phyloP scores from a whole-genome alignment of 2,113 vertebrate species.

The Caranx melampygus region DNA sequence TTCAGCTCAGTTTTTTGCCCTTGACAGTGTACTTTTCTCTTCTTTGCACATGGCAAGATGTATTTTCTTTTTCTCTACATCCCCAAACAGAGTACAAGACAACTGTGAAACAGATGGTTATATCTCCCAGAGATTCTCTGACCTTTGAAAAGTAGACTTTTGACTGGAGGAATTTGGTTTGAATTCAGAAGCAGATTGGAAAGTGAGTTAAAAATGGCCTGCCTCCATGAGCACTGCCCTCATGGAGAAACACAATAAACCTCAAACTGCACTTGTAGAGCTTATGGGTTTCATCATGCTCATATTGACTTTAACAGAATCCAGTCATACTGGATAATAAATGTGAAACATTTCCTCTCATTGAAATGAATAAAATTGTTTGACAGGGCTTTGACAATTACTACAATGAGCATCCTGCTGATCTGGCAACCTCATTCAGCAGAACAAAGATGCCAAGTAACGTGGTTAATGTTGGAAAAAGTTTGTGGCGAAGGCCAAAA shows the following conservation, averaged over 20 bases:
- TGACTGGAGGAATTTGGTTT: slow-evolving; percentile 53
- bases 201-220: slow-evolving; percentile 17
- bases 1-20: slow-evolving; percentile 20
- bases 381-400: not conserved
- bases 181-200: slow-evolving; percentile 46
- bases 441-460: slow-evolving; percentile 7
- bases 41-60: slow-evolving; percentile 42
- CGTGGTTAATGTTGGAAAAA: slow-evolving; percentile 6
- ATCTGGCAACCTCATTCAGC: not conserved
- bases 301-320: not conserved
- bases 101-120: slow-evolving; percentile 65
- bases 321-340: not conserved
- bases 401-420: slow-evolving; percentile 1
- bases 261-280: not conserved
- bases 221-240: slow-evolving; percentile 20
- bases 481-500: not conserved
- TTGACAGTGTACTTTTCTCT: slow-evolving; percentile 50
- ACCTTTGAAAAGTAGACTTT: slow-evolving; percentile 61
- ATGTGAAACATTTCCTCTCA: not conserved
- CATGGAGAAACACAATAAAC: slow-evolving; percentile 15
- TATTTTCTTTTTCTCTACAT: slow-evolving; percentile 52
- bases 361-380: slow-evolving; percentile 6
- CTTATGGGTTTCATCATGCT: slow-evolving; percentile 8
- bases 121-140: slow-evolving; percentile 52
- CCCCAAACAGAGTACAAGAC: slow-evolving; percentile 51